Evolutionary conservation across 92 coral and sea anemone species (phyloP), one percentile per base, ranked within the genome.

Genomic region (Phymanthus crucifer): DNA sequence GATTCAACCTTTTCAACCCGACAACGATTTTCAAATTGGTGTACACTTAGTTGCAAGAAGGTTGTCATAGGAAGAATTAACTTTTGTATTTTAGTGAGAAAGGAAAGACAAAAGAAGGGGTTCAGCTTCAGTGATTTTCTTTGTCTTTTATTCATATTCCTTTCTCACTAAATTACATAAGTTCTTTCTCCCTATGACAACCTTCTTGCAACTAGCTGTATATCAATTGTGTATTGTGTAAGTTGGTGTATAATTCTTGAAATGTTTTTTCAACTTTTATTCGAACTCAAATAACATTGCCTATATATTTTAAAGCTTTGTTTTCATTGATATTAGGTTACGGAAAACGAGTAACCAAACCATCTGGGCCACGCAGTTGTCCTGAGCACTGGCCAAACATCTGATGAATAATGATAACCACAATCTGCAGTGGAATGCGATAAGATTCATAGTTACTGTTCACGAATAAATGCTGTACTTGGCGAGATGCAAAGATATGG

Each of bases 341-440:
- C 75, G 75, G 78, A 74, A 83, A 72, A 54, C 92, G 89, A 31
- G 82, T 86, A 1, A 40, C 81, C 14, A 87, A 86, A 36, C 96
- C 96, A 1, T 38, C 38, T 1, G 96, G 96, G 6, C 85, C 87
- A 2, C 79, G 93, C 16, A 31, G 66, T 5, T 83, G 70, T 31
- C 96, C 96, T 32, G 71, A 65, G 1, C 31, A 78, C 65, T 91
- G 96, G 96, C 96, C 90, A 27, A 84, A 77, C 24, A 71, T 83
- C 74, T 36, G 79, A 16, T 37, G 37, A 36, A 77, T 38, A 17
- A 47, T 1, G 48, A 46, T 17, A 3, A 54, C 10, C 29, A 17
- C 13, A 61, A n/a, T n/a, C 27, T 61, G 26, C 68, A 61, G 29
- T 54, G 26, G 14, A 29, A 21, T 24, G 27, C 3, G 68, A 61